Percentiles rank a stretch among this genome's conserved stretches.
phyloP scores from a whole-genome alignment of 2,113 vertebrate genomes.

The Grallaria varia region DNA sequence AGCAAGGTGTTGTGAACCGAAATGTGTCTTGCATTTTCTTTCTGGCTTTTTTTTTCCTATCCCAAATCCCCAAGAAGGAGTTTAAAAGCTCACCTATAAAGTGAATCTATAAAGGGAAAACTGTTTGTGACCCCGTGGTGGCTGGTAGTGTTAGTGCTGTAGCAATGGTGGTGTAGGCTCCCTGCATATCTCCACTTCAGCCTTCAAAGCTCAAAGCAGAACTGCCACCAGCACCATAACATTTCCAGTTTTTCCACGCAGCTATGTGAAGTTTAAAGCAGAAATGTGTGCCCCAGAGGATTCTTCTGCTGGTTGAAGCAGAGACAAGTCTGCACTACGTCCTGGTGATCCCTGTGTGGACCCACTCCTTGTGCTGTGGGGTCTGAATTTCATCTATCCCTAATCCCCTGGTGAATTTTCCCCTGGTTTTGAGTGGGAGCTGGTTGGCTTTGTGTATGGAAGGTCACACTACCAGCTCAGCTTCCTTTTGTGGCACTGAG shows the following conservation, averaged over 20 bases:
- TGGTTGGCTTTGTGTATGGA: background rate
- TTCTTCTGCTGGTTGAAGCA: background rate
- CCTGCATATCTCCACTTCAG: background rate
- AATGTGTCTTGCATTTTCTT: background rate
- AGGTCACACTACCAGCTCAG: background rate
- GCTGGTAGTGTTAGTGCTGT: background rate
- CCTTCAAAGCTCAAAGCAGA: background rate
- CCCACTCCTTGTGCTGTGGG: background rate
- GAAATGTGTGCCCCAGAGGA: background rate
- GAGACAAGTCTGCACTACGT: background rate
- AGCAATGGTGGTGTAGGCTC: background rate
- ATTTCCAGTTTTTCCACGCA: background rate
- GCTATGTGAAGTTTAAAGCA: background rate
- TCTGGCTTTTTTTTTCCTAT: background rate
- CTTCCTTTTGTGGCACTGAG: background rate
- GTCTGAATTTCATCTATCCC: background rate
- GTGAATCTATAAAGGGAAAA: background rate
- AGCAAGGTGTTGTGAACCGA: background rate
- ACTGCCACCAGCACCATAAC: background rate
- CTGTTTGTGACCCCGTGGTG: accelerated
- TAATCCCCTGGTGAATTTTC: accelerated
- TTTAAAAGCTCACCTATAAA: background rate
- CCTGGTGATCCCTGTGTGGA: background rate
- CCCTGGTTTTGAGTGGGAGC: accelerated
- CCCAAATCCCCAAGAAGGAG: background rate